Evolutionary conservation across 1,140 invertebrate species (phyloP).

Genomic region (Drosophila kanapiae): DNA sequence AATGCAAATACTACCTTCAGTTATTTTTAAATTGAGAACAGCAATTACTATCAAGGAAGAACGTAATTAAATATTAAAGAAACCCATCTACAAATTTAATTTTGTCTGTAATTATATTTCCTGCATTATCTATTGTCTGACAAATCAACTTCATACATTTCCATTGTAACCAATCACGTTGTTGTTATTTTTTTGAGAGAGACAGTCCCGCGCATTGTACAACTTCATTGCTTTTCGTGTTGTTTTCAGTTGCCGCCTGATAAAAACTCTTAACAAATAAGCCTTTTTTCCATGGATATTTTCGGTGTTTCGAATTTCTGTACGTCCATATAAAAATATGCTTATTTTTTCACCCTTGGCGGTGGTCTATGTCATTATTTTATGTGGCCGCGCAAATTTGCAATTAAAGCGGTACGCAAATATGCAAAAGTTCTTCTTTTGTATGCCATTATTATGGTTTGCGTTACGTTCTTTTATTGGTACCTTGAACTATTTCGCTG

Average conservation of each 20-base stretch:
- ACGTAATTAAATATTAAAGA: background rate
- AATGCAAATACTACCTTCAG: too few species aligned
- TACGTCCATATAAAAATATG: conserved; percentile 8
- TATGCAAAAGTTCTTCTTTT: conserved; percentile 30
- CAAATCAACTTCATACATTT: background rate
- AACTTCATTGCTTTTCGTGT: conserved; percentile 37
- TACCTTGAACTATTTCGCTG: conserved; percentile 17
- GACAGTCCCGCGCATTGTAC: background rate
- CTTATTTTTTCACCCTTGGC: background rate
- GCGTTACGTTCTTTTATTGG: conserved; percentile 9
- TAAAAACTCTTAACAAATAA: conserved; percentile 59
- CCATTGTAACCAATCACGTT: conserved; percentile 38
- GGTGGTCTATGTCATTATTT: conserved; percentile 40
- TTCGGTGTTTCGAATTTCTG: conserved; percentile 7
- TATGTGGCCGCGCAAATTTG: conserved; percentile 47
- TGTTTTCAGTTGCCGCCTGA: conserved; percentile 35
- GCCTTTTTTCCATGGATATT: conserved; percentile 42
- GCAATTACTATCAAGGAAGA: too few species aligned
- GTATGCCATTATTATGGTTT: background rate
- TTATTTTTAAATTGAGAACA: too few species aligned
- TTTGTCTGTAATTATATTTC: background rate
- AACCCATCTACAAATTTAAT: background rate
- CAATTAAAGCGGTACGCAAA: conserved; percentile 56
- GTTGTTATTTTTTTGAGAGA: conserved; percentile 13
- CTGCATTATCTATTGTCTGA: background rate